Conservation (phyloP, 2,888 invertebrate species). For the Masnerella sp. region DNA sequence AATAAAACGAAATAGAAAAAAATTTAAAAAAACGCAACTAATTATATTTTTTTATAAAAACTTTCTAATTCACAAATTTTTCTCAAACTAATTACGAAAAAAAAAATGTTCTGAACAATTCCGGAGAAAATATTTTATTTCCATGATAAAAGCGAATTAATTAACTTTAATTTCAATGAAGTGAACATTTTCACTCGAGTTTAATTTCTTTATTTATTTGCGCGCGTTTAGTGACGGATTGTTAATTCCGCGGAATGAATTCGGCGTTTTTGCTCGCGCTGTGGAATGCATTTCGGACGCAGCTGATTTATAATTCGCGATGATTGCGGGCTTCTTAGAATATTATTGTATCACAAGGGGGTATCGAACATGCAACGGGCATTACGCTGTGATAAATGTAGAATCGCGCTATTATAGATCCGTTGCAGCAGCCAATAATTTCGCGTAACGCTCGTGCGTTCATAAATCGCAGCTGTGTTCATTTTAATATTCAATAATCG, state of each 20-base stretch:
- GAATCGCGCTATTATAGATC: constrained; percentile 23
- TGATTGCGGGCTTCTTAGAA: constrained; percentile 28
- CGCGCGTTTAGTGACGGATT: constrained; percentile 12
- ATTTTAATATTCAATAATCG: constrained; percentile 39
- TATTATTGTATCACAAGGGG: constrained; percentile 30
- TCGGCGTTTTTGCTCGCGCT: constrained; percentile 7
- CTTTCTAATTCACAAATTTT: too few relatives aligned
- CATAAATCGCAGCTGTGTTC: constrained; percentile 22
- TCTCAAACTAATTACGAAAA: too few relatives aligned
- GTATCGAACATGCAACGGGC: constrained; percentile 32
- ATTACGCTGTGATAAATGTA: constrained; percentile 39
- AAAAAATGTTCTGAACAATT: too few relatives aligned
- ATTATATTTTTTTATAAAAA: too few relatives aligned
- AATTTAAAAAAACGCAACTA: too few relatives aligned
- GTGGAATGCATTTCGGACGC: constrained; percentile 12
- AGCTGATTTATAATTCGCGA: constrained; percentile 6
- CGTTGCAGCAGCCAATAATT: constrained; percentile 36
- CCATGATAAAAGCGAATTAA: too few relatives aligned
- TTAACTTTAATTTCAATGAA: too few relatives aligned
- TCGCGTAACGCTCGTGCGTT: constrained; percentile 11
- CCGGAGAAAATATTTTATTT: too few relatives aligned
- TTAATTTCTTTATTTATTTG: background rate
- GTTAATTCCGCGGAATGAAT: constrained; percentile 9
- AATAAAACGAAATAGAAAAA: too few relatives aligned
- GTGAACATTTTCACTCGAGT: too few relatives aligned